Conservation (phyloP, 2,888 invertebrate genomes). For the Lapara coniferarum region DNA sequence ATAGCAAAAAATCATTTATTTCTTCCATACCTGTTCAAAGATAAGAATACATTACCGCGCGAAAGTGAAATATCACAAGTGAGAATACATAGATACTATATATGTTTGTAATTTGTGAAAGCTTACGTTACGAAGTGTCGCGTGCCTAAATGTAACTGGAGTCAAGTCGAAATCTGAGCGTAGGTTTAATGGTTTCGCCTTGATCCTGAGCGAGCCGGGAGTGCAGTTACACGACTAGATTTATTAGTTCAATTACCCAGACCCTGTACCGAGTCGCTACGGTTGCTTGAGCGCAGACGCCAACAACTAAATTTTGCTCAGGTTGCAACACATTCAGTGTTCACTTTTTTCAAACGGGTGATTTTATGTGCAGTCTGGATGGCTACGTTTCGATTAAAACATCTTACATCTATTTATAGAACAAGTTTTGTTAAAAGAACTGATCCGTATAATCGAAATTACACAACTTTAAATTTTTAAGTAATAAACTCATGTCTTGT, state of each 20-base stretch:
- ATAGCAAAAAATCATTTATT: constrained; percentile 29
- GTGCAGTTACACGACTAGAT: constrained; percentile 75
- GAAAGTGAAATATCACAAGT: constrained; percentile 6
- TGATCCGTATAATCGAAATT: background rate
- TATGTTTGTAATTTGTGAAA: background rate
- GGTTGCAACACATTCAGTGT: constrained; percentile 57
- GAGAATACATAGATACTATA: background rate
- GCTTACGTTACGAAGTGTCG: constrained; percentile 35
- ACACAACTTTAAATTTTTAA: background rate
- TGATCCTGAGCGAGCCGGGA: constrained; percentile 68
- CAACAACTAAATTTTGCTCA: constrained; percentile 75
- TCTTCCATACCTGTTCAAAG: background rate
- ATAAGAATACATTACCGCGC: background rate
- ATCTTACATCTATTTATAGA: constrained; percentile 11
- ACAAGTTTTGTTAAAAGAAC: background rate
- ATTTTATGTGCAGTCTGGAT: constrained; percentile 21
- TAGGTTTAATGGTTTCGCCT: constrained; percentile 73
- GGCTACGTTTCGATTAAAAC: constrained; percentile 19
- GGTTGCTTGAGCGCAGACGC: constrained; percentile 74
- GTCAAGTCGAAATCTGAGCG: constrained; percentile 60
- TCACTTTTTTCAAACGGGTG: constrained; percentile 26
- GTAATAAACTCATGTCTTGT: too few relatives aligned
- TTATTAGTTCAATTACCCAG: constrained; percentile 82
- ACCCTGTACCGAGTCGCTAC: constrained; percentile 67
- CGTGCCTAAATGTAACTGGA: constrained; percentile 54